Conservation (phyloP, 2,797 vertebrate genomes). For the Acipenser transmontanus region DNA sequence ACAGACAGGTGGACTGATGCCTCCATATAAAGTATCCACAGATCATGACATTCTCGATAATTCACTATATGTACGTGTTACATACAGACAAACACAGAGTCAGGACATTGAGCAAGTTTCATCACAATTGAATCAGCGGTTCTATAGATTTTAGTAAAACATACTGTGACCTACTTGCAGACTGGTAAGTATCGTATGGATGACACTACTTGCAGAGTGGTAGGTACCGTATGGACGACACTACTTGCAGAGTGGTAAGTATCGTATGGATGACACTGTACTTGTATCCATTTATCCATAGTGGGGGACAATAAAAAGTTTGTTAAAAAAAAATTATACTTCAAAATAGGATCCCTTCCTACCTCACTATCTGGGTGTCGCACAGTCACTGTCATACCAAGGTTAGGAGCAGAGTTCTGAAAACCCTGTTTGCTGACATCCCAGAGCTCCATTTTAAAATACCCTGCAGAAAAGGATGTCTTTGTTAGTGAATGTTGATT, state of each 20-base stretch:
- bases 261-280: background rate
- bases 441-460: constrained; percentile 79
- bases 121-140: too few relatives aligned
- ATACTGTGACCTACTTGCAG: too few relatives aligned
- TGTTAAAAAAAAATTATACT: background rate
- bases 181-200: too few relatives aligned
- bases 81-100: too few relatives aligned
- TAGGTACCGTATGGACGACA: background rate
- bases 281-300: background rate
- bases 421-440: constrained; percentile 43
- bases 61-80: background rate
- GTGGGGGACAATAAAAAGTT: background rate
- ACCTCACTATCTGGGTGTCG: constrained; percentile 71
- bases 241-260: background rate
- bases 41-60: too few relatives aligned
- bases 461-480: constrained; percentile 47
- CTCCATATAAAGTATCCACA: too few relatives aligned
- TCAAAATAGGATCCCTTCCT: constrained; percentile 15
- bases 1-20: background rate
- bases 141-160: too few relatives aligned
- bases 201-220: too few relatives aligned
- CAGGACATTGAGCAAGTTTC: too few relatives aligned
- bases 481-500: too few relatives aligned
- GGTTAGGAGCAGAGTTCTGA: constrained; percentile 60
- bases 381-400: constrained; percentile 75